Conservation (phyloP, 2,888 invertebrate genomes). For the Sycophila texana region DNA sequence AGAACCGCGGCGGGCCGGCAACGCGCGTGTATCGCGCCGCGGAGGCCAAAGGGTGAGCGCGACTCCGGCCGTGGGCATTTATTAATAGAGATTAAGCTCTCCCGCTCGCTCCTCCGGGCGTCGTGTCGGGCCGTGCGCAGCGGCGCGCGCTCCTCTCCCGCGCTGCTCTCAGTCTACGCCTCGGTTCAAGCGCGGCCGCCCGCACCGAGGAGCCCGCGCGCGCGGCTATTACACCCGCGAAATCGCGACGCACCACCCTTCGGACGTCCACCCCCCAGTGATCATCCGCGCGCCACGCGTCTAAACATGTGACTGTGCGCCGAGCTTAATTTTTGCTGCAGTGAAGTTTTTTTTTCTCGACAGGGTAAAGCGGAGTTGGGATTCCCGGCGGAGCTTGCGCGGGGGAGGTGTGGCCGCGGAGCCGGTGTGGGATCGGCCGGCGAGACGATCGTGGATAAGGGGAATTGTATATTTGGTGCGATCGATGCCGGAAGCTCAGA, state of each 20-base stretch:
- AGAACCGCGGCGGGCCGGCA: no score
- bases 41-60: background rate
- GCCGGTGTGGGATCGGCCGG: no score
- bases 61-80: constrained; percentile 65
- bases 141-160: constrained; percentile 41
- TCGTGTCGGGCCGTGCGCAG: constrained; percentile 75
- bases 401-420: no score
- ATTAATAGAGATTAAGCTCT: constrained; percentile 75
- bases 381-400: no score
- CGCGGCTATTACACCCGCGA: background rate
- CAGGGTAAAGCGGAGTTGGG: no score
- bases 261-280: background rate
- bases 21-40: no score
- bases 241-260: background rate
- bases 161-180: background rate
- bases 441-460: no score
- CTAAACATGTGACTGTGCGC: background rate
- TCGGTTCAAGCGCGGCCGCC: constrained; percentile 6
- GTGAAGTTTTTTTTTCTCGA: no score
- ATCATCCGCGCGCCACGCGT: background rate
- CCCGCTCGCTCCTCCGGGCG: constrained; percentile 59
- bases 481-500: no score
- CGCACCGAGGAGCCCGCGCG: background rate
- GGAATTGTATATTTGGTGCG: no score
- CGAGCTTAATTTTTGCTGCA: no score